Evolutionary conservation across 2,888 invertebrate species (phyloP), one percentile per base, ranked within the genome.

Genomic region (Brenthis daphne): DNA sequence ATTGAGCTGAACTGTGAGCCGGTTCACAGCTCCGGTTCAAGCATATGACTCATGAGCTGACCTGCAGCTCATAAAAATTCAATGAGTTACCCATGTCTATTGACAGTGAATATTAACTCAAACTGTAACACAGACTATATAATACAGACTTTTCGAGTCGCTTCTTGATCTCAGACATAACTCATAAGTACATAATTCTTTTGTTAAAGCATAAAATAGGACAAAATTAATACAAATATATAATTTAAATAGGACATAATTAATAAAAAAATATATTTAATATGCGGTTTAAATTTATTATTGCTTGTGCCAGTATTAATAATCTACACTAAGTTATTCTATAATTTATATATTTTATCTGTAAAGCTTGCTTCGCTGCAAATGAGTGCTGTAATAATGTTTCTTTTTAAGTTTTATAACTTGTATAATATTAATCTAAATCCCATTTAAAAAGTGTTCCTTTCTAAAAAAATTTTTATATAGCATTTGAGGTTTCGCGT

Each of bases 331-430:
- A 8, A 20, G 13, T 20, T n/a, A 56, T 56, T 37, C 2, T 37
- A 47, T 20, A 4, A 1, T 20, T 20, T 51, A 33, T 50, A 60
- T 57, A n/a, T 63, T 12, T 71, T 50, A 64, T 64, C 68, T 73
- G 69, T 69, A 43, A 50, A 57, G 54, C 65, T 70, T 70, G 72
- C 72, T 73, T 71, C 68, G 68, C 71, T 71, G 64, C 57, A 61
- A 70, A 67, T 68, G 68, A 63, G 56, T 72, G 64, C 64, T 64
- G 11, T 43, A 43, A 33, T 33, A 65, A 68, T 71, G 70, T 69
- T 70, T 73, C 70, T 61, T 70, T 70, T 61, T 66, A 66, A 67
- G 60, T 72, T 69, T 68, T 67, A 64, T 67, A 67, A 61, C 55
- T 55, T 48, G 53, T 57, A n/a, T 50, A 70, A 61, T 64, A 67